Evolutionary conservation across 2,888 invertebrate genomes (phyloP).

Genomic region (Polyploca ridens): DNA sequence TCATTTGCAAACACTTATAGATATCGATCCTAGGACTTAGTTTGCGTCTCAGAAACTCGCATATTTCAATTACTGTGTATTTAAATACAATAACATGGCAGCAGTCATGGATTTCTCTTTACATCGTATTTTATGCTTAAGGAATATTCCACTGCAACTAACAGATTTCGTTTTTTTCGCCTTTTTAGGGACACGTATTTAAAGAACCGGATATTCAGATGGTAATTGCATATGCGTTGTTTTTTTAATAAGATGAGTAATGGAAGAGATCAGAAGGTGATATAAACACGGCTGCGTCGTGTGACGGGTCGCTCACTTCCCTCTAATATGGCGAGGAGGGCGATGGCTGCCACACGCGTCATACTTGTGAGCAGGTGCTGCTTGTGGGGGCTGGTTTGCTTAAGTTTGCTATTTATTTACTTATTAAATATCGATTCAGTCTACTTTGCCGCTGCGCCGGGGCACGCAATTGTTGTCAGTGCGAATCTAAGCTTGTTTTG

Average conservation of each 20-base stretch:
- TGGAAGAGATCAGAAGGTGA: not conserved
- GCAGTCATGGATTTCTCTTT: not conserved
- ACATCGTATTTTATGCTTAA: not conserved
- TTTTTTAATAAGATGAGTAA: not conserved
- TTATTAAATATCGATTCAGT: too few species aligned
- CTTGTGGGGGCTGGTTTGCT: too few species aligned
- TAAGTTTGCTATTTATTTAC: too few species aligned
- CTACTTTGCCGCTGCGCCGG: too few species aligned
- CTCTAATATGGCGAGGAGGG: too few species aligned
- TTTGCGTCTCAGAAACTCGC: not conserved
- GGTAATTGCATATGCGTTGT: not conserved
- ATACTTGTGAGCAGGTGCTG: too few species aligned
- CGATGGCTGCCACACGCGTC: too few species aligned
- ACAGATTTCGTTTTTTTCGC: not conserved
- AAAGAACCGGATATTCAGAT: not conserved
- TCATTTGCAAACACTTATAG: constrained; percentile 56
- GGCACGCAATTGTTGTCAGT: too few species aligned
- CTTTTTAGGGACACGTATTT: not conserved
- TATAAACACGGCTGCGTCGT: too few species aligned
- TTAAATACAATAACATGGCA: constrained; percentile 3
- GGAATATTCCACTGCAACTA: constrained; percentile 1
- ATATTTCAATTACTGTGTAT: not conserved
- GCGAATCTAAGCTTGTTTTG: too few species aligned
- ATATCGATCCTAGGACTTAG: constrained; percentile 24
- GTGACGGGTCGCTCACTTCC: too few species aligned